Evolutionary conservation across 1,140 invertebrate species (phyloP), one percentile per base, ranked within the genome.

Genomic region (Pygmarrhopalites habei): DNA sequence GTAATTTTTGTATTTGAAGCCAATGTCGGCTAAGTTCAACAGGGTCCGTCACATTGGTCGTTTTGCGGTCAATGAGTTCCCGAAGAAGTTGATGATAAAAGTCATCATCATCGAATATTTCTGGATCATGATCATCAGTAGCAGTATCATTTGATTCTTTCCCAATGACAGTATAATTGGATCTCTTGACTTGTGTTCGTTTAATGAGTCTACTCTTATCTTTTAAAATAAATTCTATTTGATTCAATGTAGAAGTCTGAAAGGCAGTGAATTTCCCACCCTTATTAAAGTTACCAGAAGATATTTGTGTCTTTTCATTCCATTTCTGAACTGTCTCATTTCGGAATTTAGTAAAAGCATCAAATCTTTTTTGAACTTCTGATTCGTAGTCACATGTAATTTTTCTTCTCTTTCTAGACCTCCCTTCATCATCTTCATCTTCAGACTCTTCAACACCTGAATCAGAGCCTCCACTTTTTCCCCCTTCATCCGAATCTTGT

Each of bases 61-160:
- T 87, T 79, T 95, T 95, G 56, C 85, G 85, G 74, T 97, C 91
- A 68, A 98, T 95, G 17, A 97, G 77, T 74, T 97, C 92, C 63
- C 91, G 79, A 26, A 98, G 76, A 23, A 96, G 75, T 72, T 93
- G 88, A 76, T 96, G 92, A 78, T 98, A 98, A 75, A 97, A 98
- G 75, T 98, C 95, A 75, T 88, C 88, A 75, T 98, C 95, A 75
- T 98, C 93, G 79, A 91, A 98, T 73, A 96, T 89, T 79, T 98
- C 90, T 0, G 77, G 62, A 75, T 92, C 86, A 67, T 85, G 83
- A 68, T 87, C 84, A 72, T 85, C 82, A 52, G 44, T 58, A 23
- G 41, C 70, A 62, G 62, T 41, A 17, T 63, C 25, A 7, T 47
- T 25, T 17, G 73, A 66, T 58, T 64, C 62, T 71, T 83, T 81